Conservation (phyloP, 2,797 vertebrate genomes). For the Salmo trutta region DNA sequence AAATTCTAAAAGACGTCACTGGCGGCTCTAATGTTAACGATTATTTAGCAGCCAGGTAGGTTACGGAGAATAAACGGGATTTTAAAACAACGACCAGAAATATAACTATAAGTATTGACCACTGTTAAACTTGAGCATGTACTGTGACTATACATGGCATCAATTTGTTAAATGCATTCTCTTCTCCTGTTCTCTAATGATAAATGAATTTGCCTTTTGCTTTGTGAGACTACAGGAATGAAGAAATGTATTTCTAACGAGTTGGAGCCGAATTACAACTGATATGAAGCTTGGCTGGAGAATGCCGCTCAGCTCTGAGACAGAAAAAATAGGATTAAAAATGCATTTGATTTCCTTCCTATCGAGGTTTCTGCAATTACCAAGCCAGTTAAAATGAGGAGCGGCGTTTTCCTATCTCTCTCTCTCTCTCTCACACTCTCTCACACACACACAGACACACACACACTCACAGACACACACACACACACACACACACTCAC, state of each 20-base stretch:
- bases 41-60: not conserved
- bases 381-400: conserved; percentile 29
- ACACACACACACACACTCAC: not conserved
- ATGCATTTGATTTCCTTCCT: conserved; percentile 50
- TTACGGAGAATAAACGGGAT: not conserved
- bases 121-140: conserved; percentile 15
- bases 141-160: conserved; percentile 19
- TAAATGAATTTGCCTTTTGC: conserved; percentile 54
- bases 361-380: conserved; percentile 53
- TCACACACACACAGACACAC: not conserved
- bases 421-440: conserved; percentile 5
- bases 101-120: not conserved
- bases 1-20: not conserved
- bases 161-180: conserved; percentile 30
- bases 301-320: conserved; percentile 20
- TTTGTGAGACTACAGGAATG: conserved; percentile 49
- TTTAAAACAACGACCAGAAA: not conserved
- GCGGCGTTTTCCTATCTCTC: conserved; percentile 35
- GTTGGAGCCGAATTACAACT: conserved; percentile 54
- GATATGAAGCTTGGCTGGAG: conserved; percentile 46
- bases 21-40: not conserved
- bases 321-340: conserved; percentile 58
- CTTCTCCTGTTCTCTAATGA: conserved; percentile 49
- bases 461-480: not conserved
- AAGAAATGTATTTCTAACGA: conserved; percentile 47